phyloP scores from a whole-genome alignment of 2,888 invertebrate genomes.

The Acrocyrtus sp. region DNA sequence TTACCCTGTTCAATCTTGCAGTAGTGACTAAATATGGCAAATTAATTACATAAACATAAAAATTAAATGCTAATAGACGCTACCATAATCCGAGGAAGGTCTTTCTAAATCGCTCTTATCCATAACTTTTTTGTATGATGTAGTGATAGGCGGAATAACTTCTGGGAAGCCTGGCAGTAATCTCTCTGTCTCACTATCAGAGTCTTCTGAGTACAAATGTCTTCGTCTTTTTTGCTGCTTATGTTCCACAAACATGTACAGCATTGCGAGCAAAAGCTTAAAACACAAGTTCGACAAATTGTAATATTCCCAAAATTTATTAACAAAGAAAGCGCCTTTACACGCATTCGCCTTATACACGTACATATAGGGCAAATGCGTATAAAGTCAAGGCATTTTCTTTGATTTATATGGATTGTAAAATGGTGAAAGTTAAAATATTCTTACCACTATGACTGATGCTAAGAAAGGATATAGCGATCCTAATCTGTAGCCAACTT shows the following conservation, averaged over 20 bases:
- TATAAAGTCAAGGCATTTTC: no score
- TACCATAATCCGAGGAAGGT: conserved; percentile 9
- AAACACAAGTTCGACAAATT: no score
- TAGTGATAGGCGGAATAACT: conserved; percentile 9
- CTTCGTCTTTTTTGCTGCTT: neutral
- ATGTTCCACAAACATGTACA: conserved; percentile 14
- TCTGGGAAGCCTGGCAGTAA: conserved; percentile 25
- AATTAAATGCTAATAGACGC: neutral
- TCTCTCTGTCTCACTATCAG: conserved; percentile 21
- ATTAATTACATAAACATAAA: no score
- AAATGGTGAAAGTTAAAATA: no score
- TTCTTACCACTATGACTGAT: conserved; percentile 75
- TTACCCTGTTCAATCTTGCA: no score
- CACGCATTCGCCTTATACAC: no score
- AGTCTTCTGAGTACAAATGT: conserved; percentile 12
- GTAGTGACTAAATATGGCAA: no score
- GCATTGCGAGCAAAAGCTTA: neutral
- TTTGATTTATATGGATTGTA: no score
- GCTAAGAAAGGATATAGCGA: conserved; percentile 78
- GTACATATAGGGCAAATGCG: no score
- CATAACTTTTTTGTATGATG: conserved; percentile 22
- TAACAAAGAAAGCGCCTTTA: no score
- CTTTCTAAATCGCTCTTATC: conserved; percentile 6
- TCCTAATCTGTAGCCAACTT: conserved; percentile 76
- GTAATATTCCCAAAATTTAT: no score